Evolutionary conservation across 2,888 invertebrate species (phyloP).

Genomic region (Microctonus brassicae): DNA sequence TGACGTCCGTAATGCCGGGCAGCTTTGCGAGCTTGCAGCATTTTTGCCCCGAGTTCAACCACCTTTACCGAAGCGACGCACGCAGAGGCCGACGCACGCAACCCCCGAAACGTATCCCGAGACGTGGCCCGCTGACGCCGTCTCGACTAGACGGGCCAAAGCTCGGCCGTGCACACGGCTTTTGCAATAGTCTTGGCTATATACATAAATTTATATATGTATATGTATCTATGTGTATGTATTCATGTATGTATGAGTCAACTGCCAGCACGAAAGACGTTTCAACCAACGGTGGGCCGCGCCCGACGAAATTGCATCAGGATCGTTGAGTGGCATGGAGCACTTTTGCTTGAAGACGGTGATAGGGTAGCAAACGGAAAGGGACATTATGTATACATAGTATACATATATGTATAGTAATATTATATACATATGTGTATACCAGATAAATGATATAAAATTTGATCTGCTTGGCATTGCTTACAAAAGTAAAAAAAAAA

Average conservation of each 20-base stretch:
- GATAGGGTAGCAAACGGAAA: neutral
- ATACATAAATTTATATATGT: too few relatives aligned
- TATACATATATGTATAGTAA: neutral
- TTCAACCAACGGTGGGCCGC: slow-evolving; percentile 34
- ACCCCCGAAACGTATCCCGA: slow-evolving; percentile 59
- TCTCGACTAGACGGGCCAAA: slow-evolving; percentile 35
- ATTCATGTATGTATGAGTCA: slow-evolving; percentile 12
- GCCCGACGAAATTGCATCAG: slow-evolving; percentile 35
- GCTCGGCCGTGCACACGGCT: neutral
- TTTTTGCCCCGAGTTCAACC: slow-evolving; percentile 65
- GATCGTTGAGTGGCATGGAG: slow-evolving; percentile 36
- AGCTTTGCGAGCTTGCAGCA: slow-evolving; percentile 61
- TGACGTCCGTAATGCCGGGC: slow-evolving; percentile 50
- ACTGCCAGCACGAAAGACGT: slow-evolving; percentile 44
- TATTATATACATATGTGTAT: neutral
- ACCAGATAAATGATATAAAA: slow-evolving; percentile 16
- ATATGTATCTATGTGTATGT: slow-evolving; percentile 9
- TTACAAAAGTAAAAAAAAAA: too few relatives aligned
- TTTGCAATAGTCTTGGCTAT: neutral
- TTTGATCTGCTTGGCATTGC: slow-evolving; percentile 7
- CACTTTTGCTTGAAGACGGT: slow-evolving; percentile 24
- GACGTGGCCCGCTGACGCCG: slow-evolving; percentile 52
- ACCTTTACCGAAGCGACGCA: slow-evolving; percentile 56
- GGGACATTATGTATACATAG: neutral
- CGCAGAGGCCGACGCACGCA: slow-evolving; percentile 51